Conservation (phyloP, 2,113 vertebrate species). For the Phylloscopus trochilus region DNA sequence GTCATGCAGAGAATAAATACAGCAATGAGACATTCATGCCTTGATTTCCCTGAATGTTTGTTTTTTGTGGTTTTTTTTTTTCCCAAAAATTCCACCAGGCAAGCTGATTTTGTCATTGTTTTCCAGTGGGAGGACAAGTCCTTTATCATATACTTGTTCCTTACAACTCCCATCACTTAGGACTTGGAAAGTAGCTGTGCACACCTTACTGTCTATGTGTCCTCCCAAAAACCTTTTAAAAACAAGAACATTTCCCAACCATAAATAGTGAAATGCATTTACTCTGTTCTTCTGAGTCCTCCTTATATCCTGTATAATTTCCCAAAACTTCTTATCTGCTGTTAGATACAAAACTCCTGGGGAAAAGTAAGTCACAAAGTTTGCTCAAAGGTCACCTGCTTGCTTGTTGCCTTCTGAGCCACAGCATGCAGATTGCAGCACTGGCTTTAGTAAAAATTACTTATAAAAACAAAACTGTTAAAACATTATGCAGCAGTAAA, state of each 20-base stretch:
- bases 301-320: not conserved
- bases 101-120: not conserved
- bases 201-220: not conserved
- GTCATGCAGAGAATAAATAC: not conserved
- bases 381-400: not conserved
- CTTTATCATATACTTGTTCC: not conserved
- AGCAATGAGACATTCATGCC: not conserved
- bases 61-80: not conserved
- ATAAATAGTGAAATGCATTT: not conserved
- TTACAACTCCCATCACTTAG: not conserved
- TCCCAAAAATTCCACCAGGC: not conserved
- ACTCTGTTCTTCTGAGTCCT: not conserved
- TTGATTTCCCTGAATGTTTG: not conserved
- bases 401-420: not conserved
- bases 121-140: not conserved
- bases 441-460: not conserved
- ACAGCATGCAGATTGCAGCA: not conserved
- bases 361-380: not conserved
- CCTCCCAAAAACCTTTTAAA: not conserved
- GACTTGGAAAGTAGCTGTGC: not conserved
- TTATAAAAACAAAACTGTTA: not conserved
- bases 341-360: not conserved
- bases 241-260: not conserved
- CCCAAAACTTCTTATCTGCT: not conserved
- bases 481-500: not conserved